phyloP scores from a whole-genome alignment of 2,888 invertebrate species.

The Dromius quadrimaculatus region DNA sequence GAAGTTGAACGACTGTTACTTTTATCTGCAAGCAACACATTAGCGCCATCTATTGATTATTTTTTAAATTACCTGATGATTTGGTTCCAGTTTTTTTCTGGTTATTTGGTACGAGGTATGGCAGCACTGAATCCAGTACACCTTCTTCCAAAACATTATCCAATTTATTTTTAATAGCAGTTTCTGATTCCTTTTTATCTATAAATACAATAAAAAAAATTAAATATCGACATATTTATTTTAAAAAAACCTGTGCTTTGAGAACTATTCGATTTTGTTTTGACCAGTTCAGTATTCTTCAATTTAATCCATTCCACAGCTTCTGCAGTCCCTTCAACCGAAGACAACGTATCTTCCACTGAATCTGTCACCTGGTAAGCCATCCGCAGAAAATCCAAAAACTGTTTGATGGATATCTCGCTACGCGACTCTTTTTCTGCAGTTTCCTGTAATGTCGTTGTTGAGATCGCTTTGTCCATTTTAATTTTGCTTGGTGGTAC shows the following conservation, averaged over 20 bases:
- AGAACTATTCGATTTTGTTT: constrained; percentile 57
- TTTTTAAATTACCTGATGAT: constrained; percentile 35
- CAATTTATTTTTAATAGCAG: constrained; percentile 60
- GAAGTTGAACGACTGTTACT: constrained; percentile 21
- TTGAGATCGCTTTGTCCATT: constrained; percentile 21
- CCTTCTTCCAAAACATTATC: constrained; percentile 82
- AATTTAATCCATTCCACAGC: constrained; percentile 68
- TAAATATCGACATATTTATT: background rate
- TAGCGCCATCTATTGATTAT: background rate
- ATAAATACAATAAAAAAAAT: background rate
- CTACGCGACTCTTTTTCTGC: constrained; percentile 61
- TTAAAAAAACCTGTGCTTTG: background rate
- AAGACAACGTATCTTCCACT: constrained; percentile 59
- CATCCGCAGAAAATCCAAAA: constrained; percentile 79
- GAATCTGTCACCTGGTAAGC: constrained; percentile 74
- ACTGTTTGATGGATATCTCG: constrained; percentile 77
- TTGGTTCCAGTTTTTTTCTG: constrained; percentile 45
- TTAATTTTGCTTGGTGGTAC: constrained; percentile 18
- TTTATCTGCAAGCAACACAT: constrained; percentile 40
- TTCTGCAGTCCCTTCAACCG: constrained; percentile 66
- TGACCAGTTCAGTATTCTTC: constrained; percentile 66
- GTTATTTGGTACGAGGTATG: constrained; percentile 76
- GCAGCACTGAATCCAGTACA: constrained; percentile 83
- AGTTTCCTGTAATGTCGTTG: background rate
- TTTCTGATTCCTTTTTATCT: constrained; percentile 51